These are phyloP conservation scores for Shinisaurus crocodilurus DNA, from an alignment of 2,113 vertebrate species.

Conservation along the genomic window DNA sequence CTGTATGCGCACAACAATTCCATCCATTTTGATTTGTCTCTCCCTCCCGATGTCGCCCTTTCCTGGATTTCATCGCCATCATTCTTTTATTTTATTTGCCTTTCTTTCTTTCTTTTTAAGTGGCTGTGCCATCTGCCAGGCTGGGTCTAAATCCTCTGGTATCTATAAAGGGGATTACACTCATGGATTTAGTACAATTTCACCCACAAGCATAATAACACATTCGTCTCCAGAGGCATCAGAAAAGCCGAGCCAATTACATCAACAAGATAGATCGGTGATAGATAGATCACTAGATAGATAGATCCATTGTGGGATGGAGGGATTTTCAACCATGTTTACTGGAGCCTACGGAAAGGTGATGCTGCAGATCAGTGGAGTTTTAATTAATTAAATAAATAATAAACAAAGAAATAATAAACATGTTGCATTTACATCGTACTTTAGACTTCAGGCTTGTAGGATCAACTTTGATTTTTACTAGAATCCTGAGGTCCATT, in stretches of 20 bases:
- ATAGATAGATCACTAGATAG: background rate
- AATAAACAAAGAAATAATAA: background rate
- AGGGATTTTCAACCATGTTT: background rate
- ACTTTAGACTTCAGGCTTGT: background rate
- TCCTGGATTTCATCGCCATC: constrained; percentile 26
- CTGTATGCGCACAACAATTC: background rate
- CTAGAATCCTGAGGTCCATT: too few relatives aligned
- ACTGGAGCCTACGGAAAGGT: too few relatives aligned
- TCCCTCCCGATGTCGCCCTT: background rate
- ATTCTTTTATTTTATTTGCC: constrained; percentile 48
- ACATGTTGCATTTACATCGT: background rate
- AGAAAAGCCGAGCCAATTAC: constrained; percentile 45
- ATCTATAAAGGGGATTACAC: constrained; percentile 57
- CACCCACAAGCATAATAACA: background rate
- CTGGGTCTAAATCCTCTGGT: constrained; percentile 49
- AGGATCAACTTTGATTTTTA: background rate
- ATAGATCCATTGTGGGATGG: too few relatives aligned
- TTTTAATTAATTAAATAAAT: background rate
- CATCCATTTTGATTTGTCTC: background rate
- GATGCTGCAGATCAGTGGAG: background rate
- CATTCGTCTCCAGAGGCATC: constrained; percentile 41
- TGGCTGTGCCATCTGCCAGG: constrained; percentile 46
- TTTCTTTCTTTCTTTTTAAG: constrained; percentile 43
- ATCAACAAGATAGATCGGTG: constrained; percentile 22
- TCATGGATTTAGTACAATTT: constrained; percentile 29